Percentiles rank a stretch among this genome's conserved stretches.
phyloP scores from a whole-genome alignment of 2,797 vertebrate species.

The Babyrousa celebensis region DNA sequence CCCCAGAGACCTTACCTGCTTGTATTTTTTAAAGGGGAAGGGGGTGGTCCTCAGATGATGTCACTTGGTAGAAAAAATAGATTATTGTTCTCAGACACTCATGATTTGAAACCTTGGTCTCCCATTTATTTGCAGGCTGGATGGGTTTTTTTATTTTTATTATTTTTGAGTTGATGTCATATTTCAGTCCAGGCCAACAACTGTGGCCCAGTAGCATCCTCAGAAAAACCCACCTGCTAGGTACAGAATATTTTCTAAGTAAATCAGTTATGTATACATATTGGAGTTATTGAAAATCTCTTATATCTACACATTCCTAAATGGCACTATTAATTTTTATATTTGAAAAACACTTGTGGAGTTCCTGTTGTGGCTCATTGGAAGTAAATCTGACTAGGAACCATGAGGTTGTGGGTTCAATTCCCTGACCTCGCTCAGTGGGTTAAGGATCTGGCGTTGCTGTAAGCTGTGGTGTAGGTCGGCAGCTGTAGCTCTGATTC shows the following conservation, averaged over 20 bases:
- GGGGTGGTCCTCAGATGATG: neutral
- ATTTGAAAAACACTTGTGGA: neutral
- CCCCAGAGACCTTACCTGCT: neutral
- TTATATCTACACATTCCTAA: conserved; percentile 46
- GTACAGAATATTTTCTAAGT: conserved; percentile 20
- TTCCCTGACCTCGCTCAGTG: too few relatives aligned
- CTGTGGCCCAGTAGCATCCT: neutral
- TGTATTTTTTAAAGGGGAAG: neutral
- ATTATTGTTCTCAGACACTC: neutral
- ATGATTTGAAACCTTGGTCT: neutral
- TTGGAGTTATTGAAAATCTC: neutral
- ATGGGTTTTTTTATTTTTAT: neutral
- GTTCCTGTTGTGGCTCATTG: too few relatives aligned
- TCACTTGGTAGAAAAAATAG: neutral
- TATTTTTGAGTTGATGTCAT: neutral
- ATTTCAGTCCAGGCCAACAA: conserved; percentile 51
- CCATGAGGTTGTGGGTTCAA: too few relatives aligned
- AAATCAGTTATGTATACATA: neutral
- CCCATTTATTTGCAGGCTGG: neutral
- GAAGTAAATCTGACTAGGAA: too few relatives aligned
- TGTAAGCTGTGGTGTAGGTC: too few relatives aligned
- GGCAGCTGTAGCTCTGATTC: too few relatives aligned
- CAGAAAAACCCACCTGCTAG: neutral
- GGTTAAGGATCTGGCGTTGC: too few relatives aligned
- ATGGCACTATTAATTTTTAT: conserved; percentile 27